Conservation (phyloP, 2,888 invertebrate species). For the Metallyticus violacea region DNA sequence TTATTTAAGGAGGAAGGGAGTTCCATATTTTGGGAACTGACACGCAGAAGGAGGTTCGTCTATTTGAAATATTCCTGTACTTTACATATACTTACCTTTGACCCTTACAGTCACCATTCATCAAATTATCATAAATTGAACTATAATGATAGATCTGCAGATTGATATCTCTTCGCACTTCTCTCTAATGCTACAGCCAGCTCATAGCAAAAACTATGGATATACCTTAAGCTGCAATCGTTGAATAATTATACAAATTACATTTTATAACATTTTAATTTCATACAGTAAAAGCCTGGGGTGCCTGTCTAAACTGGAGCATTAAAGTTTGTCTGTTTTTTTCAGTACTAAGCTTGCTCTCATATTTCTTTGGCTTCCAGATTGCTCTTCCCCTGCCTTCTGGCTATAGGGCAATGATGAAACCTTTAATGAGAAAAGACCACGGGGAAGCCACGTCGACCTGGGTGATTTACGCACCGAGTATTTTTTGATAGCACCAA, state of each 20-base stretch:
- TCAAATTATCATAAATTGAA: too few relatives aligned
- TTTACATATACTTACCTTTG: too few relatives aligned
- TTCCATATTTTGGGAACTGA: too few relatives aligned
- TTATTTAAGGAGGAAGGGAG: too few relatives aligned
- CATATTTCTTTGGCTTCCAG: neutral
- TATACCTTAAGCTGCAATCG: neutral
- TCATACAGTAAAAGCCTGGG: neutral
- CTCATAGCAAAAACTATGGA: neutral
- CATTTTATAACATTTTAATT: neutral
- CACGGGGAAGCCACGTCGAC: neutral
- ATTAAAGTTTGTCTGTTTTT: neutral
- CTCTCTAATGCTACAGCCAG: neutral
- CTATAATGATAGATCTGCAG: neutral
- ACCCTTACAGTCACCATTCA: too few relatives aligned
- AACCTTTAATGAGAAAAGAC: neutral
- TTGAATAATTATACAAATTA: neutral
- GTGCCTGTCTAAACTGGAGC: neutral
- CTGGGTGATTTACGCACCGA: neutral
- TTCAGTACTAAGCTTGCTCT: neutral
- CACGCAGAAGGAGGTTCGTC: too few relatives aligned
- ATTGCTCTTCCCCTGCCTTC: neutral
- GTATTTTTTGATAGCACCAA: neutral
- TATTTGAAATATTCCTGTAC: too few relatives aligned
- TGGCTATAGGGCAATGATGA: neutral
- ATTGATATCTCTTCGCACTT: neutral